Conservation (phyloP, 2,113 vertebrate species). For the Edolisoma coerulescens region DNA sequence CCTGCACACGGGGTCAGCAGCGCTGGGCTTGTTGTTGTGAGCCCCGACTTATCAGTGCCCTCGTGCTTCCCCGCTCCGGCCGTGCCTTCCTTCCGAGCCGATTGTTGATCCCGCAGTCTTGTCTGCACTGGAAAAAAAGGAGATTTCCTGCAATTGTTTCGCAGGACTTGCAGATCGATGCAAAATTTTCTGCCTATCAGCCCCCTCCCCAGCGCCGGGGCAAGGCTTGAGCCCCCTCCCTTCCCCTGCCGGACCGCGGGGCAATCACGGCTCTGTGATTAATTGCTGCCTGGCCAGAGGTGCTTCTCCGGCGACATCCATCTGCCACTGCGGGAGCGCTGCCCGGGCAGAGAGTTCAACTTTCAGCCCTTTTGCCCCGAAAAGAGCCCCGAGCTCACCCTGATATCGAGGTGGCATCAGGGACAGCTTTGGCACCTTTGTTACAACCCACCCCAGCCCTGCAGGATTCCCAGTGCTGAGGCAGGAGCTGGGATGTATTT, state of each 20-base stretch:
- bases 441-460: not conserved
- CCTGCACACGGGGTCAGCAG: not conserved
- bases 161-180: not conserved
- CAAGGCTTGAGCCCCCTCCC: not conserved
- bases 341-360: not conserved
- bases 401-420: fast-evolving
- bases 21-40: not conserved
- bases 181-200: slow-evolving; percentile 9
- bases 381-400: not conserved
- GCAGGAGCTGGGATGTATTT: not conserved
- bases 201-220: not conserved
- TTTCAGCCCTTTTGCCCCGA: not conserved
- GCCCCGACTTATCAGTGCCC: slow-evolving; percentile 55
- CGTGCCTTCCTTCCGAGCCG: slow-evolving; percentile 75
- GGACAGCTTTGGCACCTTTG: not conserved
- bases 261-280: not conserved
- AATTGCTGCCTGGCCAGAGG: not conserved
- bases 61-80: slow-evolving; percentile 38
- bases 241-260: not conserved
- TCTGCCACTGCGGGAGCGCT: not conserved
- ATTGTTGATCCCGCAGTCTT: slow-evolving; percentile 65
- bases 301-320: not conserved
- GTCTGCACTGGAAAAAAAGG: not conserved
- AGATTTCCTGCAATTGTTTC: slow-evolving; percentile 81
- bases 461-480: not conserved